Conservation (phyloP, 2,797 vertebrate species). For the Hydrolagus colliei region DNA sequence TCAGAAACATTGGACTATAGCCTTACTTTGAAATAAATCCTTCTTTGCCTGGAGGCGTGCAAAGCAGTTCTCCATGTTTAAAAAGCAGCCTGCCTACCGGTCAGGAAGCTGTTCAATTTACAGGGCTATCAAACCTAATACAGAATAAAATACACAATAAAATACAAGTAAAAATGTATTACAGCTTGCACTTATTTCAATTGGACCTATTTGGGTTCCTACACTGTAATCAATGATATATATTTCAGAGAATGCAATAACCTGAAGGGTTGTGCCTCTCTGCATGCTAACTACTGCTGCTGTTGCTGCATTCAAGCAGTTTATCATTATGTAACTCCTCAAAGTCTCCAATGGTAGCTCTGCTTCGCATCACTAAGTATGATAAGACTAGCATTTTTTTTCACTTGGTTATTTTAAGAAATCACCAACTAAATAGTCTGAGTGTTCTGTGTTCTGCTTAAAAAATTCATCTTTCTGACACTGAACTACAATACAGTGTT, state of each 20-base stretch:
- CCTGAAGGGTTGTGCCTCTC: conserved; percentile 40
- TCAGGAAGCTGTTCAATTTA: conserved; percentile 41
- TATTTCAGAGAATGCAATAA: conserved; percentile 39
- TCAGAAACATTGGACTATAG: conserved; percentile 28
- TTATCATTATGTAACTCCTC: conserved; percentile 41
- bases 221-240: conserved; percentile 40
- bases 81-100: conserved; percentile 42
- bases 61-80: conserved; percentile 30
- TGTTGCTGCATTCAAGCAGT: conserved; percentile 20
- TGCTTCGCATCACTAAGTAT: conserved; percentile 39
- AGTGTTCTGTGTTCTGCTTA: conserved; percentile 36
- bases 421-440: conserved; percentile 42
- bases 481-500: not conserved
- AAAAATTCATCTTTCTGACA: not conserved
- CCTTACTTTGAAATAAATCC: conserved; percentile 45
- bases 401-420: conserved; percentile 39
- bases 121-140: conserved; percentile 41
- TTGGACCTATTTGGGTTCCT: conserved; percentile 45
- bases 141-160: conserved; percentile 43
- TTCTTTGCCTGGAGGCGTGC: conserved; percentile 32
- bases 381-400: conserved; percentile 39
- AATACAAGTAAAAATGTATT: conserved; percentile 42
- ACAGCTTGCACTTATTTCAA: conserved; percentile 43
- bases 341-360: conserved; percentile 38
- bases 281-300: conserved; percentile 41